These are phyloP conservation scores for Karalla daura DNA, from an alignment of 2,797 vertebrate species.

Conservation along the genomic window DNA sequence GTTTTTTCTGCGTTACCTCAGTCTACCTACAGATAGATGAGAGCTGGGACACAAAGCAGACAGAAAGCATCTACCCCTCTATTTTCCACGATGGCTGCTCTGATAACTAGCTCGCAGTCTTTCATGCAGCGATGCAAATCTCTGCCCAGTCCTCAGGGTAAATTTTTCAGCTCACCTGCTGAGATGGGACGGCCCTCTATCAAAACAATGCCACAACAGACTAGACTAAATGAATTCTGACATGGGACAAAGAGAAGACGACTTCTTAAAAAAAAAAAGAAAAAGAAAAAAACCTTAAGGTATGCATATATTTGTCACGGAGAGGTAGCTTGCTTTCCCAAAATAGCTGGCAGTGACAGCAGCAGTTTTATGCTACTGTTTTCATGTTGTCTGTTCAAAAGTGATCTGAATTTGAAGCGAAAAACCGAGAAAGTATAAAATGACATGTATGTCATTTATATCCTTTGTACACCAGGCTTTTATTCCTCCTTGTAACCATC, in stretches of 20 bases:
- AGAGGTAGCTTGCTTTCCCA: constrained; percentile 29
- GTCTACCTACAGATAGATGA: constrained; percentile 56
- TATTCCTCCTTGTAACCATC: constrained; percentile 1
- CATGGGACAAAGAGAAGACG: neutral
- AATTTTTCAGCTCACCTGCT: constrained; percentile 46
- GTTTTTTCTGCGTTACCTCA: constrained; percentile 58
- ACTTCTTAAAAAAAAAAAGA: constrained; percentile 37
- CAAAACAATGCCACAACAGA: constrained; percentile 36
- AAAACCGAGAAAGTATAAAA: neutral
- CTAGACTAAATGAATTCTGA: constrained; percentile 18
- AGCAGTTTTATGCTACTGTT: constrained; percentile 17
- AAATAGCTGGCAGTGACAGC: constrained; percentile 47
- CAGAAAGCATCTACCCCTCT: constrained; percentile 45
- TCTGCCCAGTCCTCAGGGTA: constrained; percentile 33
- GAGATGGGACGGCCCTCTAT: constrained; percentile 28
- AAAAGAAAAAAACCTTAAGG: constrained; percentile 23
- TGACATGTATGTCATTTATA: neutral
- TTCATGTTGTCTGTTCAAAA: constrained; percentile 29
- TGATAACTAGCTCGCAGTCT: constrained; percentile 38
- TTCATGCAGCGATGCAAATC: constrained; percentile 51
- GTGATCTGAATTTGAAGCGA: neutral
- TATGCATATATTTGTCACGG: constrained; percentile 45
- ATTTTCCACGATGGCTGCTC: constrained; percentile 47
- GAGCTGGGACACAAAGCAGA: constrained; percentile 56
- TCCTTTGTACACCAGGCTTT: neutral